Conservation (phyloP, 2,888 invertebrate genomes). For the Congeria kusceri region DNA sequence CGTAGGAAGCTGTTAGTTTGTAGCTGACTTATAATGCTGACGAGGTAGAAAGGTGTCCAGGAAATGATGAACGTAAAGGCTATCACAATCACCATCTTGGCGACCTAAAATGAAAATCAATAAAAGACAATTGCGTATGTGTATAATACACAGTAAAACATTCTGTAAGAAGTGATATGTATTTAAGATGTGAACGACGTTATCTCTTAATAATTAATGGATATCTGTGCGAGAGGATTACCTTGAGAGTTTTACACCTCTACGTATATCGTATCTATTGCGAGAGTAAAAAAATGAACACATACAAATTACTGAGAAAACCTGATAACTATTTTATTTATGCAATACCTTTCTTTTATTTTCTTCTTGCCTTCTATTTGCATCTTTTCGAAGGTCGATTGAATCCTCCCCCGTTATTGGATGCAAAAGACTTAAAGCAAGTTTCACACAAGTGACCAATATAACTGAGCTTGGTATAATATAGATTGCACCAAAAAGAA, state of each 20-base stretch:
- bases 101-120: conserved; percentile 81
- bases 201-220: no score
- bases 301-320: no score
- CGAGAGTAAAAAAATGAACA: no score
- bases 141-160: no score
- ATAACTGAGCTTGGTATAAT: conserved; percentile 85
- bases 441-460: conserved; percentile 76
- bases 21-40: conserved; percentile 85
- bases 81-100: conserved; percentile 86
- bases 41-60: conserved; percentile 86
- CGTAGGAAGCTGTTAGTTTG: conserved; percentile 83
- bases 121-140: no score
- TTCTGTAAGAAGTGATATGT: no score
- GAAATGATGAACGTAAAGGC: conserved; percentile 85
- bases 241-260: no score
- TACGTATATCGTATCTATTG: no score
- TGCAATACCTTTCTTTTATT: conserved; percentile 80
- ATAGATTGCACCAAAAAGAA: conserved; percentile 85
- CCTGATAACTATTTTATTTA: no score
- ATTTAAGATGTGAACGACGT: no score
- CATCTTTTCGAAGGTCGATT: conserved; percentile 61
- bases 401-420: conserved; percentile 74
- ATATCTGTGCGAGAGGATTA: no score
- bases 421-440: conserved; percentile 76
- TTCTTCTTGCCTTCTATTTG: conserved; percentile 78